Conservation (phyloP, 2,888 invertebrate genomes). For the Watsonalla binaria region DNA sequence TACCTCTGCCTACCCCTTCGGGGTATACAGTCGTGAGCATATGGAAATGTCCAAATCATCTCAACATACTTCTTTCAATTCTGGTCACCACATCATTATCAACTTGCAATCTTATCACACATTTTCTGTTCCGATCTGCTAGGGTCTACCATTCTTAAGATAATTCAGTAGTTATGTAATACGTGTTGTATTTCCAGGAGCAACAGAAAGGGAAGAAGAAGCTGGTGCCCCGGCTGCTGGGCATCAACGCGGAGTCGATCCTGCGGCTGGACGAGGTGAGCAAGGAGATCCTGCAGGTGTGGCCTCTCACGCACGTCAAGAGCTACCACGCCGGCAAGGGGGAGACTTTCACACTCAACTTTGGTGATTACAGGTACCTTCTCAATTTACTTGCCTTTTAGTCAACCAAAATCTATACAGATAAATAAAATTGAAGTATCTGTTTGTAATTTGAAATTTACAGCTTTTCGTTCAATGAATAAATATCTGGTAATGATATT, state of each 20-base stretch:
- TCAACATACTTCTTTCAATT: no score
- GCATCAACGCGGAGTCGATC: slow-evolving; percentile 98
- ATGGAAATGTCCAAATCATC: no score
- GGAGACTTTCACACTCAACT: slow-evolving; percentile 98
- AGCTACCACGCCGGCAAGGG: slow-evolving; percentile 96
- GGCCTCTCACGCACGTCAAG: slow-evolving; percentile 97
- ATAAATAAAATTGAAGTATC: no score
- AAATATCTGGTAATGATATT: no score
- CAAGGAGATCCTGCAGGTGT: slow-evolving; percentile 97
- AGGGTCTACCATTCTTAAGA: neutral
- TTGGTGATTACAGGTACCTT: slow-evolving; percentile 92
- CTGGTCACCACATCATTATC: no score
- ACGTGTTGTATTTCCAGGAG: slow-evolving; percentile 75
- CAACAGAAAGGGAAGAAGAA: slow-evolving; percentile 99
- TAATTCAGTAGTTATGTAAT: neutral
- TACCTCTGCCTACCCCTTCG: no score
- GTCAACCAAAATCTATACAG: neutral
- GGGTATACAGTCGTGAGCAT: no score
- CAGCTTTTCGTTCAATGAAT: no score
- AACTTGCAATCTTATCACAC: no score
- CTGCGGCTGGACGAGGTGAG: slow-evolving; percentile 97
- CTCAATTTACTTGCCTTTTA: neutral
- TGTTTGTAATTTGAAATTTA: no score
- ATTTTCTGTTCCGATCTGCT: no score
- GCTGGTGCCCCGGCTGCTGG: slow-evolving; percentile 96